Evolutionary conservation across 2,888 invertebrate genomes (phyloP), one percentile per base, ranked within the genome.

Genomic region (Hylaea fasciaria): DNA sequence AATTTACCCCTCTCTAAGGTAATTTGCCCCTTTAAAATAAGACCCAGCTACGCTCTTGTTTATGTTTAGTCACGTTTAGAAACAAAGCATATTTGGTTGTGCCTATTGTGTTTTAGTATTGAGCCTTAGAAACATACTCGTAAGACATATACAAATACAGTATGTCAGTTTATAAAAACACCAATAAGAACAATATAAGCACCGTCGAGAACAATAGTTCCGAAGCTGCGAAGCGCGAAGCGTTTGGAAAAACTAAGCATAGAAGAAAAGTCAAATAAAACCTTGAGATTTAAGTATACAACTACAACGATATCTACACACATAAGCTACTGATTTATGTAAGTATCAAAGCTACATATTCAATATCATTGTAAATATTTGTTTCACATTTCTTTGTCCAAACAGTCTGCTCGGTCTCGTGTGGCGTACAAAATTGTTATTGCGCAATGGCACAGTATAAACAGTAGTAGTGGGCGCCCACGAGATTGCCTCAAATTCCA

Each of bases 361-460:
- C 13, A 22, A 44, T n/a, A 22, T 44, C n/a, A 44, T 56, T 54
- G 65, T 70, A 69, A 78, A 76, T 69, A 72, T 74, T 68, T 70
- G 61, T 56, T 63, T 68, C 66, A 57, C 67, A 70, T 70, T 73
- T 77, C 71, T 63, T 81, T 83, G 80, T 81, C 72, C 69, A 68
- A 49, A 73, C 70, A 70, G 66, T 22, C 22, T 54, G 13, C 13
- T 41, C 43, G 54, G 71, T 69, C 64, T 73, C 71, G 74, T 72
- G 69, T 76, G 67, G 76, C 77, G 78, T 82, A 74, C 78, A 77
- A 78, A 83, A 86, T 85, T 65, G 74, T 78, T 82, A 77, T 87
- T 87, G 83, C 86, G 72, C 83, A 85, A 87, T 44, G 17, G 9
- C 46, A 47, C 32, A 48, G 52, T 44, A 29, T 13, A 48, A 14